phyloP scores from a whole-genome alignment of 2,113 vertebrate species.

The Eretmochelys imbricata region DNA sequence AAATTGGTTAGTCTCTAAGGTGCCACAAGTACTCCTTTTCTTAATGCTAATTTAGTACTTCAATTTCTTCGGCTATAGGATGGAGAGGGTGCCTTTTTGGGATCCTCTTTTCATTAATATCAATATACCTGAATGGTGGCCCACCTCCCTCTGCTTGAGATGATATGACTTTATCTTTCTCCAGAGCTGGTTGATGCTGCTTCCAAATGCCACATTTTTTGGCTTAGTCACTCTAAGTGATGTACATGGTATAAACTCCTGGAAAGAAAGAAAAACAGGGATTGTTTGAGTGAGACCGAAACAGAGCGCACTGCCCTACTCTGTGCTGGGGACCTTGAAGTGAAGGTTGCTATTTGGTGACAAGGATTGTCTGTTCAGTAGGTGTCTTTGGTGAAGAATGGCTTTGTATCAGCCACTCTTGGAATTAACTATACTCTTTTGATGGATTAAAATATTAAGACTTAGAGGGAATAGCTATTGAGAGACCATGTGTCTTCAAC shows the following conservation, averaged over 20 bases:
- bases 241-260: not conserved
- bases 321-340: not conserved
- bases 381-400: not conserved
- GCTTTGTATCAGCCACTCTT: not conserved
- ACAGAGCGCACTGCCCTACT: not conserved
- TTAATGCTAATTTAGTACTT: not conserved
- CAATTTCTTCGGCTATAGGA: not conserved
- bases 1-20: no score
- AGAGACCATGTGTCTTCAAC: not conserved
- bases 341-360: not conserved
- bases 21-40: no score
- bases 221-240: not conserved
- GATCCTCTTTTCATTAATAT: not conserved
- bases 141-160: not conserved
- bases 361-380: not conserved
- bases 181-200: not conserved
- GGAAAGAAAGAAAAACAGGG: not conserved
- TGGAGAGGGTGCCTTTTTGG: not conserved
- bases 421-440: not conserved
- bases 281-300: not conserved
- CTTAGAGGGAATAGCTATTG: not conserved
- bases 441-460: not conserved
- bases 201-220: not conserved
- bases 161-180: not conserved
- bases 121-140: not conserved